Evolutionary conservation across 2,113 vertebrate genomes (phyloP), one percentile per base, ranked within the genome.

Genomic region (Tylochromis polylepis): DNA sequence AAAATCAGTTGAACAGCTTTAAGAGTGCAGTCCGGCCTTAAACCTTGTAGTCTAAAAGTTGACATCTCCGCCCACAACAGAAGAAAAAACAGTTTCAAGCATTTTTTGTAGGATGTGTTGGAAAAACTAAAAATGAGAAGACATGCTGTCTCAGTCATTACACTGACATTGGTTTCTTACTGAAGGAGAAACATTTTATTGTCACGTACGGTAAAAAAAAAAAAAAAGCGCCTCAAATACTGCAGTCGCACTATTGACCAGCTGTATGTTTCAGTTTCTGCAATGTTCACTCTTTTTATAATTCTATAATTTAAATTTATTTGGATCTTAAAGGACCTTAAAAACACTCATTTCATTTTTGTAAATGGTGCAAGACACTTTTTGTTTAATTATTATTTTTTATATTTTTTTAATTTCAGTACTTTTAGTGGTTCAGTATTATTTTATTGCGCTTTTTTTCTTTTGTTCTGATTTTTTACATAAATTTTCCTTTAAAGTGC

Each of bases 31-130:
- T 7, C 31, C 10, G 8, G 34, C 34, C 34, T 36, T 8, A 36
- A 36, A 36, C 31, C 31, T 34, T 20, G 29, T 29, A n/a, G n/a
- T n/a, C n/a, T n/a, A n/a, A n/a, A n/a, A n/a, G n/a, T n/a, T n/a
- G n/a, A n/a, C n/a, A n/a, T 29, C 29, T 29, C 29, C 29, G 5
- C 29, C 4, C 4, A 29, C 29, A 29, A 3, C 29, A 29, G 29
- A 29, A 29, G 29, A 29, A 29, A 29, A 36, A 62, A 36, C 3
- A 12, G 20, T 0, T 62, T 34, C 16, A 20, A 34, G 0, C 29
- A 60, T 36, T n/a, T n/a, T 36, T 62, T 62, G 59, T 62, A 36
- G 31, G 59, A 62, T 62, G 36, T 62, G 18, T 62, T 36, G 59
- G 11, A 65, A n/a, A 65, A 65, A n/a, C 18, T 8, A 65, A 65